These are phyloP conservation scores for Motacilla tschutschensis DNA, from an alignment of 2,113 vertebrate genomes.

Conservation along the genomic window DNA sequence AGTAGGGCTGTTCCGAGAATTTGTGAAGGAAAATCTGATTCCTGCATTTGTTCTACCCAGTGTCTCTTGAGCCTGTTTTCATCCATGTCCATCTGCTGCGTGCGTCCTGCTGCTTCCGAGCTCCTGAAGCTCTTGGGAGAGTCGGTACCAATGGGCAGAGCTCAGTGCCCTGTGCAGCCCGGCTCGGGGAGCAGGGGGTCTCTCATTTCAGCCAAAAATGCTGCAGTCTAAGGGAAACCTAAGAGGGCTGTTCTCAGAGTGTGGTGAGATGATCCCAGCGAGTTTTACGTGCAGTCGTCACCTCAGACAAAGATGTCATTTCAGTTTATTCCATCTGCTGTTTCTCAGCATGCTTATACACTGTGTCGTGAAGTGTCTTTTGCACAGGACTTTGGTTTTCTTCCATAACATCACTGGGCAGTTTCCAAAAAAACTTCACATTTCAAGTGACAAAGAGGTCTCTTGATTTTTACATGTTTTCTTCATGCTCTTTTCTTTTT, in stretches of 20 bases:
- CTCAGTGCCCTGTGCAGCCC: not conserved
- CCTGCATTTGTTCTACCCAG: not conserved
- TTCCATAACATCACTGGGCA: constrained; percentile 31
- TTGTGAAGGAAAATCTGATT: not conserved
- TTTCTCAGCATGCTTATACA: constrained; percentile 10
- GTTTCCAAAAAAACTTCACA: not conserved
- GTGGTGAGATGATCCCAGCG: not conserved
- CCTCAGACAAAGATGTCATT: constrained; percentile 20
- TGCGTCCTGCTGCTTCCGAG: not conserved
- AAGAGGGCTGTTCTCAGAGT: not conserved
- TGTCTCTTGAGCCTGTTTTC: not conserved
- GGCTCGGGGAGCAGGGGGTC: not conserved
- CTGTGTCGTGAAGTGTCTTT: not conserved
- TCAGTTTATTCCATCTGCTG: constrained; percentile 6
- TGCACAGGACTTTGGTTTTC: constrained; percentile 41
- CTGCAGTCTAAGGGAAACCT: not conserved
- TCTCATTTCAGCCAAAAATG: constrained; percentile 7
- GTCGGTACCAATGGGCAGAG: not conserved
- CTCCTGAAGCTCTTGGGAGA: not conserved
- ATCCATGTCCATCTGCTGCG: not conserved
- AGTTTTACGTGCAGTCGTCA: not conserved
- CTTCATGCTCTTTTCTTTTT: constrained; percentile 7
- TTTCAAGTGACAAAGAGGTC: not conserved
- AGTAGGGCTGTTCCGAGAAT: not conserved
- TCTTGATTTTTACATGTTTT: constrained; percentile 22